Conservation (phyloP, 2,888 invertebrate genomes). For the Heliconius ethilla region DNA sequence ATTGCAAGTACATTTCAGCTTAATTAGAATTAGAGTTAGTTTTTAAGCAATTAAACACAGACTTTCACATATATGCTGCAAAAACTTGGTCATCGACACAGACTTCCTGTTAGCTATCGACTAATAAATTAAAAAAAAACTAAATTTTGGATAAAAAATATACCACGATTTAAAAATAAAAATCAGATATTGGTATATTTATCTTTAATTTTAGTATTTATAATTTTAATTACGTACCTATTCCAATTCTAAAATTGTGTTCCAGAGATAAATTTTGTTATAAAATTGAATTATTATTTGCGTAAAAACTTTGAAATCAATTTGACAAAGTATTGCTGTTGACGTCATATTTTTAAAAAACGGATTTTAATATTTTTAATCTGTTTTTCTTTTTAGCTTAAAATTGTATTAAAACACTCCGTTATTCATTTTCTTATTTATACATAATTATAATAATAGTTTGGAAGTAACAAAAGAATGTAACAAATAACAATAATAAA, state of each 20-base stretch:
- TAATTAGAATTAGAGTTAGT: conserved; percentile 1
- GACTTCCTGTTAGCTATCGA: conserved; percentile 7
- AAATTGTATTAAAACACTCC: too few species aligned
- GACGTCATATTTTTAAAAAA: not conserved
- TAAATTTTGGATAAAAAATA: not conserved
- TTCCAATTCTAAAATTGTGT: not conserved
- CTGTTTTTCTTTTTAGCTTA: too few species aligned
- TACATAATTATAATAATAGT: not conserved
- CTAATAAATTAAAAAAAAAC: not conserved
- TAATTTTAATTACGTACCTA: not conserved
- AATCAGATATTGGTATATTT: not conserved
- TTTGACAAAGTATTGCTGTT: not conserved
- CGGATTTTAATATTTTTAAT: too few species aligned
- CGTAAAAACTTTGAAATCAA: too few species aligned
- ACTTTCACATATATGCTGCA: conserved; percentile 7
- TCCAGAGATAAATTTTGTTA: not conserved
- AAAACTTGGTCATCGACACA: conserved; percentile 21
- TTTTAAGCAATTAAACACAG: conserved; percentile 18
- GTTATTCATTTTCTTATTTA: too few species aligned
- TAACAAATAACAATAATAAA: too few species aligned
- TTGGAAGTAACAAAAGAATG: not conserved
- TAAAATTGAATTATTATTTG: too few species aligned
- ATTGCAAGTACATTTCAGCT: not conserved
- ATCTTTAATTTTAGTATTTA: not conserved
- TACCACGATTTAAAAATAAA: not conserved